Percentiles rank a stretch among this genome's conserved stretches.
phyloP scores from a whole-genome alignment of 2,113 vertebrate genomes.

The Zootoca vivipara region DNA sequence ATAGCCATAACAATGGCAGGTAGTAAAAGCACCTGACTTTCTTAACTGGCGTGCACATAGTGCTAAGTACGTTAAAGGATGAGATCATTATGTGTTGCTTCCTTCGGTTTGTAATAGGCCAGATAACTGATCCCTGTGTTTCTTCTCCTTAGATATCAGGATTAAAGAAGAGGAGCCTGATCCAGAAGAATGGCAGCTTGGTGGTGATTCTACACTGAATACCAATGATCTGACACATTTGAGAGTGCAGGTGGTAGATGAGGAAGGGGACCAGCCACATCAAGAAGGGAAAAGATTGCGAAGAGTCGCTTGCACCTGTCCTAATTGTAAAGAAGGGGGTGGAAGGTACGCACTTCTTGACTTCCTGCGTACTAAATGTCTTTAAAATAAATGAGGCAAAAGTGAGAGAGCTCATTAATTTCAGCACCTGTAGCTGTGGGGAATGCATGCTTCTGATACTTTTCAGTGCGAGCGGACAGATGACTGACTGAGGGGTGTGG shows the following conservation, averaged over 20 bases:
- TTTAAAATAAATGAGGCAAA: constrained; percentile 24
- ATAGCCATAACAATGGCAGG: constrained; percentile 33
- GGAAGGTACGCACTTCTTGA: constrained; percentile 84
- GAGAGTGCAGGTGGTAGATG: constrained; percentile 92
- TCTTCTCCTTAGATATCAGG: constrained; percentile 86
- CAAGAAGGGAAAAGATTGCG: constrained; percentile 96
- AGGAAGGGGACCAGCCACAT: constrained; percentile 91
- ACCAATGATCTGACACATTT: constrained; percentile 95
- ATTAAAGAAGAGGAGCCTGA: constrained; percentile 98
- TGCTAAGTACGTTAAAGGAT: constrained; percentile 46
- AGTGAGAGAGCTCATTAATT: constrained; percentile 17
- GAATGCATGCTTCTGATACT: constrained; percentile 20
- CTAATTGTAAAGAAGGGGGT: constrained; percentile 98
- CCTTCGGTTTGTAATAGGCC: constrained; percentile 50
- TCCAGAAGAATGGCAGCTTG: constrained; percentile 96
- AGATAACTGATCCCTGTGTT: constrained; percentile 58
- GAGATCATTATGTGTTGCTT: constrained; percentile 52
- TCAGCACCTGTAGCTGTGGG: neutral
- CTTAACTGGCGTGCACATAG: neutral
- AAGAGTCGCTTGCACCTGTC: constrained; percentile 96
- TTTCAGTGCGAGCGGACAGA: neutral
- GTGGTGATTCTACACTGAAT: constrained; percentile 94
- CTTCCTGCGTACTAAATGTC: neutral
- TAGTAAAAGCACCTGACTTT: constrained; percentile 50
- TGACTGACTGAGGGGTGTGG: neutral